These are phyloP conservation scores for Nomada ferruginata DNA, from an alignment of 2,888 invertebrate genomes.

Conservation along the genomic window DNA sequence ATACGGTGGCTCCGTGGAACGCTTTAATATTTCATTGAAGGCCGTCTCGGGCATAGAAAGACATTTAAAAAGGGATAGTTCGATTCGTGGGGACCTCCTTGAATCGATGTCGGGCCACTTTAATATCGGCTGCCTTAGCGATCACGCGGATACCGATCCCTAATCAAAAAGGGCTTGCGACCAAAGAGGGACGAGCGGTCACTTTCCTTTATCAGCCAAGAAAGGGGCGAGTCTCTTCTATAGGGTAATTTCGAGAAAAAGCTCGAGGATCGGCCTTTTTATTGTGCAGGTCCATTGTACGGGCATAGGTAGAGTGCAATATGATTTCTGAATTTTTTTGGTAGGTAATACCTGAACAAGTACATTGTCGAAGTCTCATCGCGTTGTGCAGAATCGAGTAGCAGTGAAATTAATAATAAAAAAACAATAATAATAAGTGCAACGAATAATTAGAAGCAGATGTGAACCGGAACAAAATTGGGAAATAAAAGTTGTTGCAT, in stretches of 20 bases:
- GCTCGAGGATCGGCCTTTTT: not conserved
- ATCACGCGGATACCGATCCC: conserved; percentile 30
- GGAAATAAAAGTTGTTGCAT: too few relatives aligned
- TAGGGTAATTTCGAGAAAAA: conserved; percentile 23
- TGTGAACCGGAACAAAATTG: too few relatives aligned
- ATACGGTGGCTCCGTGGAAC: conserved; percentile 52
- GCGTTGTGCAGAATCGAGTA: too few relatives aligned
- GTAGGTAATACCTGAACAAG: too few relatives aligned
- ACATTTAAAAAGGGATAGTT: conserved; percentile 42
- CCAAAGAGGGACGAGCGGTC: conserved; percentile 26
- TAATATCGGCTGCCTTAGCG: conserved; percentile 50
- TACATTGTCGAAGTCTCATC: too few relatives aligned
- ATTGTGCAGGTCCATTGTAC: not conserved
- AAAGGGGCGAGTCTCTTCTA: conserved; percentile 10
- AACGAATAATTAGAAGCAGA: too few relatives aligned
- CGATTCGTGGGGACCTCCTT: conserved; percentile 28
- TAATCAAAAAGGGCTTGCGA: conserved; percentile 54
- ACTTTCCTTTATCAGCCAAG: conserved; percentile 28
- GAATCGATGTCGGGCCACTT: conserved; percentile 34
- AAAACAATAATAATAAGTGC: too few relatives aligned
- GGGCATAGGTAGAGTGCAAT: not conserved
- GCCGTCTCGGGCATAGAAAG: conserved; percentile 28
- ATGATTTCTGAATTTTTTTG: not conserved
- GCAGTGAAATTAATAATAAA: too few relatives aligned
- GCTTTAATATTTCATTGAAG: conserved; percentile 61